A percentile compares a stretch with the other conserved stretches of the same genome.
These are phyloP conservation scores for Tyrophagus putrescentiae DNA, from an alignment of 1,140 invertebrate genomes.

Conservation along the genomic window DNA sequence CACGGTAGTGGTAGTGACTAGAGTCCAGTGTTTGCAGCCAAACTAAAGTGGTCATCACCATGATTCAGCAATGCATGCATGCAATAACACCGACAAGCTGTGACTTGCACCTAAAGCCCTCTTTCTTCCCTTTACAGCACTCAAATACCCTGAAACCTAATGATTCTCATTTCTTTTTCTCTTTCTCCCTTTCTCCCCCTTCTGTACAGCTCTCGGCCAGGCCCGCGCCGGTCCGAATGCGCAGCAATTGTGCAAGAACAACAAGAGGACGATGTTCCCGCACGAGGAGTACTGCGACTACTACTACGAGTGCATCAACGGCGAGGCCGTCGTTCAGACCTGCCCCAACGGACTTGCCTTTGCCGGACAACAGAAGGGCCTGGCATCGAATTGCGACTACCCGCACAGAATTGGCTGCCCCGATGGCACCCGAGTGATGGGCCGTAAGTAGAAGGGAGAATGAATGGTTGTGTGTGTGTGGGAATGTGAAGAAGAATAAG, in stretches of 20 bases:
- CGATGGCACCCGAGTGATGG: constrained; percentile 26
- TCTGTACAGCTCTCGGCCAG: not conserved
- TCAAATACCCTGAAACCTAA: no score
- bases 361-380: constrained; percentile 52
- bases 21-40: no score
- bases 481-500: not conserved
- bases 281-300: constrained; percentile 31
- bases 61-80: no score
- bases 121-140: no score
- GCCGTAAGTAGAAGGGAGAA: constrained; percentile 26
- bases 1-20: no score
- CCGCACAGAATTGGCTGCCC: constrained; percentile 29
- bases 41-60: no score
- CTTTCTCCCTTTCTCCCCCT: not conserved
- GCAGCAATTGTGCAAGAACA: constrained; percentile 23
- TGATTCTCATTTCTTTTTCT: constrained; percentile 3
- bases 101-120: no score
- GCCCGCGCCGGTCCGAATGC: constrained; percentile 19
- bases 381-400: constrained; percentile 29
- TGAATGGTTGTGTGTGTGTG: constrained; percentile 22
- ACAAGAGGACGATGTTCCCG: constrained; percentile 24
- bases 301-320: constrained; percentile 30
- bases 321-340: constrained; percentile 27
- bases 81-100: no score
- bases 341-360: constrained; percentile 79